These are phyloP conservation scores for Alaudala cheleensis DNA, from an alignment of 2,113 vertebrate species.

Conservation along the genomic window DNA sequence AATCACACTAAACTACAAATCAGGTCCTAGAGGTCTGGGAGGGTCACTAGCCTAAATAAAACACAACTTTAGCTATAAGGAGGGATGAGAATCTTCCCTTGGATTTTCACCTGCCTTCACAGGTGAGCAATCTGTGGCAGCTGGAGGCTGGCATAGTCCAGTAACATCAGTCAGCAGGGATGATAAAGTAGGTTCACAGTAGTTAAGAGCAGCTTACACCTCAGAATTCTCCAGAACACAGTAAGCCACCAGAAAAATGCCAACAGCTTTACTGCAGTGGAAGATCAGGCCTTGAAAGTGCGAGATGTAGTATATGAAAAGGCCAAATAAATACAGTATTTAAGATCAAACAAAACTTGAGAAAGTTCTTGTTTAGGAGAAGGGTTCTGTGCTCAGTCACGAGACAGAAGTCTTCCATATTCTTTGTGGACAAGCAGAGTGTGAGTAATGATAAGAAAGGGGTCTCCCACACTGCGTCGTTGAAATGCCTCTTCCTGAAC, in stretches of 20 bases:
- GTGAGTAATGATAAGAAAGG: background rate
- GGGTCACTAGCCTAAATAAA: background rate
- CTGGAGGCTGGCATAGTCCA: background rate
- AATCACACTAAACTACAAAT: background rate
- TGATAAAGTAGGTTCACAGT: background rate
- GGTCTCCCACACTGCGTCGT: background rate
- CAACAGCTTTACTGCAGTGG: background rate
- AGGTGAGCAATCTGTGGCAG: background rate
- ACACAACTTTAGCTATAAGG: background rate
- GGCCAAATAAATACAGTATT: background rate
- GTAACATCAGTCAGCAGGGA: background rate
- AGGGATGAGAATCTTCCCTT: background rate
- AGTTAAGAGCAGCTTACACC: background rate
- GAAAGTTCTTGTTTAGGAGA: background rate
- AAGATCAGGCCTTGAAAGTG: background rate
- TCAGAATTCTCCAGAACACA: background rate
- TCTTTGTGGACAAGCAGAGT: background rate
- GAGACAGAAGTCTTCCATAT: background rate
- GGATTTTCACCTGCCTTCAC: background rate
- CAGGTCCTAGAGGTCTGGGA: background rate
- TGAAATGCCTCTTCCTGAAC: background rate
- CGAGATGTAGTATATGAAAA: background rate
- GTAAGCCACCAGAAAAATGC: background rate
- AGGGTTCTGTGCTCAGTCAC: background rate
- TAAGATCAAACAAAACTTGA: background rate